phyloP scores from a whole-genome alignment of 2,797 vertebrate genomes.

The Sebastes oblongus region DNA sequence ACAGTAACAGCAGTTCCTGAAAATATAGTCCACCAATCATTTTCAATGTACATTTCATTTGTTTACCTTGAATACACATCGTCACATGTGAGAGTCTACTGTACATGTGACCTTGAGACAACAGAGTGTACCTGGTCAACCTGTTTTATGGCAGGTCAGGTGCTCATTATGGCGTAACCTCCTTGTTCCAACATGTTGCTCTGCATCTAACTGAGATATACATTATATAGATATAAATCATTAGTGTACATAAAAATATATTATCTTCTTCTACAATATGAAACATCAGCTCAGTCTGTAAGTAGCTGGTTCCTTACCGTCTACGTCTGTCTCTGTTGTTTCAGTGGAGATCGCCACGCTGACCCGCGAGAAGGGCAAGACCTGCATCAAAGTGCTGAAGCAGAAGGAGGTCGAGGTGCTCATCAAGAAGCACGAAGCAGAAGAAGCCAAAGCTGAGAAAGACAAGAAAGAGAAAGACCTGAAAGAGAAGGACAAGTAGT shows the following conservation, averaged over 20 bases:
- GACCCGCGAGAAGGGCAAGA: conserved; percentile 91
- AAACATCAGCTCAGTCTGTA: background rate
- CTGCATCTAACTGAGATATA: background rate
- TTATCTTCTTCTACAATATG: background rate
- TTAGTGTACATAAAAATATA: too few relatives aligned
- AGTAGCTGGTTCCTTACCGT: background rate
- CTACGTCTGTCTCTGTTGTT: background rate
- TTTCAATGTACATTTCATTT: background rate
- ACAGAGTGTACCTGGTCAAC: background rate
- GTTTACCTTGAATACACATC: background rate
- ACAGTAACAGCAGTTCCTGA: background rate
- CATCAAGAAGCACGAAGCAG: conserved; percentile 93
- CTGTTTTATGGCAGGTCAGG: background rate
- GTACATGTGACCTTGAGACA: background rate
- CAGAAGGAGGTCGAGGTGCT: conserved; percentile 92
- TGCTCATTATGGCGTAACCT: background rate
- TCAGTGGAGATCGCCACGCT: conserved; percentile 94
- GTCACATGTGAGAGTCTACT: background rate
- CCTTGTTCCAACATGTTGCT: background rate
- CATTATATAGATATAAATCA: background rate
- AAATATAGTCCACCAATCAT: background rate
- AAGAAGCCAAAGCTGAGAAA: conserved; percentile 93
- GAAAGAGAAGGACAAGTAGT: conserved; percentile 92
- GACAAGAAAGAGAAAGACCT: conserved; percentile 97
- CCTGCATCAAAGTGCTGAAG: conserved; percentile 92